These are phyloP conservation scores for Augiades crinisus DNA, from an alignment of 2,888 invertebrate species.

Conservation along the genomic window DNA sequence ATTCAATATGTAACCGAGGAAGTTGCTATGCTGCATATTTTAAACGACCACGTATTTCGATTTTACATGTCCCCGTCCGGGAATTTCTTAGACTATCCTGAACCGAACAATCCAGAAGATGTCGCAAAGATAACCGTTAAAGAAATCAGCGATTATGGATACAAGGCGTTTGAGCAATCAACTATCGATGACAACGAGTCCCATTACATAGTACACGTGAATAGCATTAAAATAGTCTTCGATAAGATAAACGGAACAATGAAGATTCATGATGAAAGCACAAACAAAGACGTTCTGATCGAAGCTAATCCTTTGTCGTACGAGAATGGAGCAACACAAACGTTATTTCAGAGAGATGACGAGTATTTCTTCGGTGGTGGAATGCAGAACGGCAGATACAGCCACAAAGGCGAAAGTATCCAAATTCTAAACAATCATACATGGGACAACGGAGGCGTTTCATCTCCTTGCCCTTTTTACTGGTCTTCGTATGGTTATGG, in stretches of 20 bases:
- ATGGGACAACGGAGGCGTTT: constrained; percentile 65
- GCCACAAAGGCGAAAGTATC: constrained; percentile 64
- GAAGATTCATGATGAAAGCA: constrained; percentile 52
- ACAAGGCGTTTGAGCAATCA: constrained; percentile 51
- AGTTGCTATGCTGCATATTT: constrained; percentile 52
- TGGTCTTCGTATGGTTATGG: constrained; percentile 71
- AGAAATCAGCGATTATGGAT: constrained; percentile 52
- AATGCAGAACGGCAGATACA: constrained; percentile 72
- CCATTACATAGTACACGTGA: constrained; percentile 49
- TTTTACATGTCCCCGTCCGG: constrained; percentile 65
- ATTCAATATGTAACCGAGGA: constrained; percentile 57
- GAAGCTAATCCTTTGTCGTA: constrained; percentile 55
- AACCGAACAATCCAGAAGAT: constrained; percentile 54
- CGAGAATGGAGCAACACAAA: constrained; percentile 48
- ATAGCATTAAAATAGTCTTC: constrained; percentile 55
- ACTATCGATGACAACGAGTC: constrained; percentile 41
- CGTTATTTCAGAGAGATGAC: constrained; percentile 46
- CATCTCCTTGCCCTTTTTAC: constrained; percentile 70
- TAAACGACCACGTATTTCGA: constrained; percentile 65
- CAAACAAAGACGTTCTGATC: constrained; percentile 52
- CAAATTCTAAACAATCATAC: constrained; percentile 60
- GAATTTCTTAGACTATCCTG: constrained; percentile 58
- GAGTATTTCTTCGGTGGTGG: constrained; percentile 72
- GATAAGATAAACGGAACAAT: constrained; percentile 57
- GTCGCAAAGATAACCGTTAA: constrained; percentile 59